Percentiles rank a stretch among this genome's conserved stretches.
These are phyloP conservation scores for Leucania comma DNA, from an alignment of 2,888 invertebrate species.

Conservation along the genomic window DNA sequence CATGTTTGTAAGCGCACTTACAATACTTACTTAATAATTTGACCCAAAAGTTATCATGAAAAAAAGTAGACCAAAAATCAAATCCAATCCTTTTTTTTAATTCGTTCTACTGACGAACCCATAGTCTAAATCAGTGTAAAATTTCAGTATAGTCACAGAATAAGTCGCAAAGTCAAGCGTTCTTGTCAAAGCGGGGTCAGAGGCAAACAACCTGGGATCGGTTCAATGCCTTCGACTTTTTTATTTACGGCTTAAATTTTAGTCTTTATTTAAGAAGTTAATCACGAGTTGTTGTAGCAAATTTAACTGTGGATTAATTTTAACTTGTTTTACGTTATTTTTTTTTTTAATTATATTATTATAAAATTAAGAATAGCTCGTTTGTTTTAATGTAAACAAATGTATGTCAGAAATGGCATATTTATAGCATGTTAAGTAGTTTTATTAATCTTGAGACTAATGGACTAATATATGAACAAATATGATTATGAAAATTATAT, in stretches of 20 bases:
- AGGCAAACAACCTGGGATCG: constrained; percentile 74
- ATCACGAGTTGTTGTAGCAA: constrained; percentile 54
- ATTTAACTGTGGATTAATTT: constrained; percentile 46
- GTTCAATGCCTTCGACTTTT: constrained; percentile 73
- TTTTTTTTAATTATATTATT: neutral
- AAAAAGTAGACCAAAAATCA: neutral
- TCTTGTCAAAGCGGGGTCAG: constrained; percentile 71
- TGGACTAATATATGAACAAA: neutral
- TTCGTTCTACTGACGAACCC: neutral
- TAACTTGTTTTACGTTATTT: constrained; percentile 16
- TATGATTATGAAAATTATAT: neutral
- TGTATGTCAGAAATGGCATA: neutral
- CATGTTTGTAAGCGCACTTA: no score
- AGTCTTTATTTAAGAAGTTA: constrained; percentile 56
- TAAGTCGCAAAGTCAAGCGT: constrained; percentile 37
- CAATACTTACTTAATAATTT: no score
- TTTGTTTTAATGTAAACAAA: neutral
- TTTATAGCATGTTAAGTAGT: no score
- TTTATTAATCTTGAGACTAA: neutral
- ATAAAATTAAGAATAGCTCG: no score
- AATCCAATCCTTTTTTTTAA: neutral
- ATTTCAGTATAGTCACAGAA: constrained; percentile 29
- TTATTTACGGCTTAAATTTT: constrained; percentile 63
- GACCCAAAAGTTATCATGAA: no score
- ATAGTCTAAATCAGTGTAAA: constrained; percentile 33